Conservation (phyloP, 30 jellyfish, hydroid and myxozoan genomes). For the Haliclystus octoradiatus region DNA sequence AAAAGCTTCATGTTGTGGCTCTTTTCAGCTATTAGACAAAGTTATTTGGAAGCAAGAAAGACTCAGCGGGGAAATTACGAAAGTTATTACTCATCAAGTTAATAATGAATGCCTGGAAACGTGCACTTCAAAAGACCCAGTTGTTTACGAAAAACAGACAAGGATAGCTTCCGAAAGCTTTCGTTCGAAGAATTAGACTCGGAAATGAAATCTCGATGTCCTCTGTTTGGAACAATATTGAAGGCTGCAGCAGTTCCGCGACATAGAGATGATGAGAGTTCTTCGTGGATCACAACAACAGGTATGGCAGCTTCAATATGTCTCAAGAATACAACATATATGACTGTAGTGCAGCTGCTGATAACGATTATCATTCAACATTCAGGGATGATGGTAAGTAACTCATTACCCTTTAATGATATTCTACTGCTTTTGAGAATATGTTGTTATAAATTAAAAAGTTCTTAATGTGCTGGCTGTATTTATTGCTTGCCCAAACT, state of each 20-base stretch:
- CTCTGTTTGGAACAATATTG: slow-evolving; percentile 7
- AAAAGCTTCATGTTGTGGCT: neutral
- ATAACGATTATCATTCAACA: slow-evolving; percentile 14
- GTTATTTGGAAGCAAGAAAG: slow-evolving; percentile 8
- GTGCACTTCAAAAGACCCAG: slow-evolving; percentile 7
- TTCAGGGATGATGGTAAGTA: slow-evolving; percentile 9
- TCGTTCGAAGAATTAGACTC: slow-evolving; percentile 5
- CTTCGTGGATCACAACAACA: slow-evolving; percentile 1
- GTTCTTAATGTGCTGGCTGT: too few species aligned
- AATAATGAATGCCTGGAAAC: slow-evolving; percentile 2
- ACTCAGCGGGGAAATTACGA: neutral
- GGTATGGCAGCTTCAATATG: slow-evolving; percentile 14
- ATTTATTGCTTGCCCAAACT: too few species aligned
- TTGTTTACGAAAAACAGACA: neutral
- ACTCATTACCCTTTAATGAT: too few species aligned
- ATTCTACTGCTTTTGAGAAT: too few species aligned
- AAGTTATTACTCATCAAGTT: neutral
- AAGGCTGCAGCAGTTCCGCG: slow-evolving; percentile 10
- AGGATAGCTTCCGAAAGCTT: slow-evolving; percentile 4
- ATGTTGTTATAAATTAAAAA: too few species aligned
- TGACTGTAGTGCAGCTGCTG: slow-evolving; percentile 11
- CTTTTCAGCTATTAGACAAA: neutral
- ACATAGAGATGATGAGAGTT: neutral
- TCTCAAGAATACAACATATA: neutral
- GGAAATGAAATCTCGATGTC: slow-evolving; percentile 1